Evolutionary conservation across 2,113 vertebrate species (phyloP).

Genomic region (Echinops telfairi): DNA sequence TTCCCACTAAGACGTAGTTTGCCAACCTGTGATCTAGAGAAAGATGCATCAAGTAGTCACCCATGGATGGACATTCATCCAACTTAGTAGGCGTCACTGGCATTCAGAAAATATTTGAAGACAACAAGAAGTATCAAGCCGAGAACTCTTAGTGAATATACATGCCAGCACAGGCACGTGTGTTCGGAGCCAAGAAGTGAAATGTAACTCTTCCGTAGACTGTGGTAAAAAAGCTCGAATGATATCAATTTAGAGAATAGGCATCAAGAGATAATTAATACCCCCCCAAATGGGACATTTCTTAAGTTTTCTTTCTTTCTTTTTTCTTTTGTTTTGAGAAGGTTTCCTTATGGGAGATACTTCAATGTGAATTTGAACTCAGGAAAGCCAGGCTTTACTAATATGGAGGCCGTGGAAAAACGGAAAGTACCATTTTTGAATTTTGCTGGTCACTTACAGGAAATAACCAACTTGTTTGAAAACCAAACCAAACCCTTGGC

Average conservation of each 20-base stretch:
- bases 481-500: too few relatives aligned
- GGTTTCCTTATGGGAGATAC: too few relatives aligned
- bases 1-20: not conserved
- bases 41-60: not conserved
- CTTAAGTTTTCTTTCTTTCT: not conserved
- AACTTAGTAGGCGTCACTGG: not conserved
- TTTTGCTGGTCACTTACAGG: too few relatives aligned
- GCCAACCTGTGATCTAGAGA: not conserved
- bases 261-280: not conserved
- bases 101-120: not conserved
- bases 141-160: not conserved
- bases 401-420: too few relatives aligned
- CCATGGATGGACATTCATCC: not conserved
- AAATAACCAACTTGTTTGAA: too few relatives aligned
- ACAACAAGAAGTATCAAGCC: not conserved
- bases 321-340: not conserved
- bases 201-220: not conserved
- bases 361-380: not conserved
- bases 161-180: not conserved
- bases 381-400: not conserved
- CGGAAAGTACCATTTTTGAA: too few relatives aligned
- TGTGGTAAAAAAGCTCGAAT: not conserved
- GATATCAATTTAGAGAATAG: slow-evolving; percentile 14
- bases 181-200: not conserved
- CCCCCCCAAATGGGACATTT: not conserved